Conservation (phyloP, 2,888 invertebrate genomes). For the Phanerotoma sp. region DNA sequence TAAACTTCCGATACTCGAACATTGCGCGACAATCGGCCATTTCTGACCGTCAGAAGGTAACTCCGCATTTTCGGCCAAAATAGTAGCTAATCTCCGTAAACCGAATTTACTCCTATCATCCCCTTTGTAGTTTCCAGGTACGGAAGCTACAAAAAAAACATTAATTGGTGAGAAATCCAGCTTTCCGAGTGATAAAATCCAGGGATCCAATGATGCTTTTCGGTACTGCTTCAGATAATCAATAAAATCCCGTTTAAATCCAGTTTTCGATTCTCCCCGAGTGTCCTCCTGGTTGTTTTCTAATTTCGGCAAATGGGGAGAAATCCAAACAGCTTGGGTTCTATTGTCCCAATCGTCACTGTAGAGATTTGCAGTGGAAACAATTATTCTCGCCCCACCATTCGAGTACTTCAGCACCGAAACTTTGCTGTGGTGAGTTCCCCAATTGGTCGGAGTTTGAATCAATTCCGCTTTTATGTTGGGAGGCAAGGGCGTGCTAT, state of each 20-base stretch:
- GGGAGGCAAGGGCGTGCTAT: conserved; percentile 31
- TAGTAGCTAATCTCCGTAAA: conserved; percentile 55
- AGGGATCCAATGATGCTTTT: conserved; percentile 67
- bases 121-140: conserved; percentile 75
- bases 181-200: conserved; percentile 72
- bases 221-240: conserved; percentile 78
- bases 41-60: conserved; percentile 57
- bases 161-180: conserved; percentile 83
- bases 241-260: conserved; percentile 77
- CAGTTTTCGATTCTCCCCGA: conserved; percentile 78
- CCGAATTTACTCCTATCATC: conserved; percentile 66
- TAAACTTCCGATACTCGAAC: conserved; percentile 87
- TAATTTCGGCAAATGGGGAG: conserved; percentile 73
- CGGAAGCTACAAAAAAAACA: conserved; percentile 82
- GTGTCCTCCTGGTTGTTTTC: conserved; percentile 60
- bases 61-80: conserved; percentile 66
- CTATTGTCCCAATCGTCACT: conserved; percentile 92
- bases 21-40: conserved; percentile 81
- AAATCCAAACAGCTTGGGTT: conserved; percentile 93
- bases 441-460: conserved; percentile 41
- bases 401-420: conserved; percentile 83
- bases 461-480: conserved; percentile 43
- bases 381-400: conserved; percentile 77
- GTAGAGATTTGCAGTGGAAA: conserved; percentile 91
- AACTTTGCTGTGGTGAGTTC: conserved; percentile 66